Base-by-base conservation (phyloP, 2,797 vertebrate genomes). In the Pseudotriccus pelzelni region DNA sequence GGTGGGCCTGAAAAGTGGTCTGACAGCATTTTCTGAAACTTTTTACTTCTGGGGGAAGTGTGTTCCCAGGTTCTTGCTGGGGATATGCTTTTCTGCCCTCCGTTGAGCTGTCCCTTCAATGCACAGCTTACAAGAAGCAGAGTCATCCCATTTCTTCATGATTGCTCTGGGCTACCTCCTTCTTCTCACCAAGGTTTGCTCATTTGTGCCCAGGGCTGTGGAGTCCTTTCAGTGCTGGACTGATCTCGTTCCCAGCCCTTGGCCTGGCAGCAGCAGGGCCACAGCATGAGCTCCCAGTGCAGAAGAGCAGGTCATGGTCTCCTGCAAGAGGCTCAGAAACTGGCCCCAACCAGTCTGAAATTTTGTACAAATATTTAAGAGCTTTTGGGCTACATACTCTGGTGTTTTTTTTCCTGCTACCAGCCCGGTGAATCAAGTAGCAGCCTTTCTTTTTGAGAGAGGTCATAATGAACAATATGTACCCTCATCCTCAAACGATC, bases 11-110 rank as follows among this genome's bases (percentile, higher is more conserved):
- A 80, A 63, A 91, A 94, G 80, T 9, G 34, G 59, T 84, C 80
- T 77, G 85, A 66, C 74, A 62, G 70, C 91, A 80, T 96, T 95
- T 88, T 88, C 85, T 89, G 56, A 72, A 76, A 30, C 52, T 69
- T 87, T 56, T 60, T 64, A 28, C 24, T 73, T 75, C 66, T 28
- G 1, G 12, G 50, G 58, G 23, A 37, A 79, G 50, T 90, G 34
- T 4, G 5, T 75, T 43, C 41, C 58, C 28, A 32, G 64, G 28
- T 72, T 74, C 56, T 68, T 70, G 43, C 24, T 39, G 70, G 21
- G 43, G 10, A 27, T 76, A 36, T 52, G 34, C 20, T 8, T 44
- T 85, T 75, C 78, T 89, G 72, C 55, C 24, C 8, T 2, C 0
- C 6, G 28, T 41, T 50, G 49, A 69, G 25, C n/a, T 83, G 44